Percentiles rank a stretch among this genome's conserved stretches.
These are phyloP conservation scores for Apodemia zela DNA, from an alignment of 2,888 invertebrate species.

Conservation along the genomic window DNA sequence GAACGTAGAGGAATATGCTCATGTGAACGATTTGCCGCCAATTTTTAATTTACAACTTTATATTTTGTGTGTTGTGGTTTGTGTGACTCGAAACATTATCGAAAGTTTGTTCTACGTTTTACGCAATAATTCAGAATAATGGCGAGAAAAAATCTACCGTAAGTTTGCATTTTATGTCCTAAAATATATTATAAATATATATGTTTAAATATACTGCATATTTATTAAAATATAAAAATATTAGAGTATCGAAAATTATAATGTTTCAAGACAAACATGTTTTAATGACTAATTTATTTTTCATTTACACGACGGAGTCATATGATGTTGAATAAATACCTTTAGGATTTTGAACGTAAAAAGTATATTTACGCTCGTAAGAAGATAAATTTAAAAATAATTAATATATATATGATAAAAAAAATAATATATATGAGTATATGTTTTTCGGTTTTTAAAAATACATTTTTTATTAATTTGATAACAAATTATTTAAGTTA, in stretches of 20 bases:
- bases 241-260: background rate
- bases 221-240: background rate
- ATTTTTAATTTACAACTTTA: slow-evolving; percentile 50
- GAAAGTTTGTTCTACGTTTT: slow-evolving; percentile 30
- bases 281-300: background rate
- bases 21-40: slow-evolving; percentile 69
- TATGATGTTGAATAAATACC: no score
- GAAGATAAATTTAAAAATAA: no score
- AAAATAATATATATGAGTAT: no score
- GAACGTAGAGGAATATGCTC: slow-evolving; percentile 70
- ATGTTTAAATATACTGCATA: background rate
- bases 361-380: no score
- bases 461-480: no score
- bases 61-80: slow-evolving; percentile 47
- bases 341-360: no score
- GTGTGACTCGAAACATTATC: slow-evolving; percentile 27
- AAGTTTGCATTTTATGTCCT: slow-evolving; percentile 36
- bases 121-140: slow-evolving; percentile 29
- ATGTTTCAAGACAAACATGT: background rate
- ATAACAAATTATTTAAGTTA: no score
- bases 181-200: background rate
- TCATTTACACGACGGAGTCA: no score
- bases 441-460: no score
- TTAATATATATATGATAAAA: no score
- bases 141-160: slow-evolving; percentile 38